Evolutionary conservation across 1,140 invertebrate genomes (phyloP), one percentile per base, ranked within the genome.

Genomic region (Heliothis subflexa): DNA sequence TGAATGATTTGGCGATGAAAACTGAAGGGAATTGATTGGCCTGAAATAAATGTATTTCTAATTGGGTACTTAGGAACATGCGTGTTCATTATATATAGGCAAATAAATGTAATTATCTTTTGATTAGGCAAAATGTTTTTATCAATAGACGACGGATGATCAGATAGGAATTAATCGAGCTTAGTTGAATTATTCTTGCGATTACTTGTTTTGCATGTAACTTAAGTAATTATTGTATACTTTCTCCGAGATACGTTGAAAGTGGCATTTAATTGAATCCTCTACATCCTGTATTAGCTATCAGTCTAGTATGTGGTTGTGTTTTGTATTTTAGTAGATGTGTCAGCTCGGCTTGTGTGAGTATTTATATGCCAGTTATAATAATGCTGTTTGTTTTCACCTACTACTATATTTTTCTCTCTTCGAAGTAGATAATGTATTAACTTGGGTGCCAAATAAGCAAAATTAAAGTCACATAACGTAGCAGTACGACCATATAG

Each of bases 301-400:
- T 68, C 62, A 57, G 62, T 25, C n/a, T 90, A 91, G 86, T 86
- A 84, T 86, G 81, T 83, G 82, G 84, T 89, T 91, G 86, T 89
- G 81, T 85, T 85, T 88, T 92, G 84, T 91, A 87, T 84, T 83
- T 89, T 83, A 86, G 91, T 91, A 92, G 89, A 89, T 90, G 87
- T 90, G 88, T 86, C 83, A 81, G 79, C 82, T 86, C 81, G 88
- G 91, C 92, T 93, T 93, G 89, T 93, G 91, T 93, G 90, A 89
- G 76, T 68, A 89, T 90, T 55, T 61, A 89, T 91, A 79, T 88
- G 90, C 91, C 91, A 93, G 92, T 93, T 90, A 91, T 89, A 70
- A 89, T 89, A 90, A 88, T 92, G 92, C 91, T 93, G 90, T 90
- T 87, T 91, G 90, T 87, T 89, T 88, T 89, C 86, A 80, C 82